Evolutionary conservation across 2,113 vertebrate genomes (phyloP).

Genomic region (Caranx ignobilis): DNA sequence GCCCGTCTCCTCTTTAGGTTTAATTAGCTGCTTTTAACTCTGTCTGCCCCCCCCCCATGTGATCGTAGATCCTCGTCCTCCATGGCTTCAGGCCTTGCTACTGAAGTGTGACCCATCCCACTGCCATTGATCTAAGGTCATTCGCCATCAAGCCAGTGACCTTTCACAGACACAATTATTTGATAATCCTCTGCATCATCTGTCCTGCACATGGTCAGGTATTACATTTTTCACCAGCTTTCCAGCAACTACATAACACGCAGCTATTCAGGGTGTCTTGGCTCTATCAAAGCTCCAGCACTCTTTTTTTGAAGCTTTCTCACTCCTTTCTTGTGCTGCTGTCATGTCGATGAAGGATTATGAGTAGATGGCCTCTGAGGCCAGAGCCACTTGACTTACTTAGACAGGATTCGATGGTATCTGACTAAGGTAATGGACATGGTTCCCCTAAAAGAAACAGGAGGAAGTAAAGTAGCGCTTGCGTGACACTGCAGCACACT

Average conservation of each 20-base stretch:
- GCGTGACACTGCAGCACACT: background rate
- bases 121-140: conserved; percentile 64
- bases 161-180: conserved; percentile 67
- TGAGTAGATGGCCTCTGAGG: conserved; percentile 46
- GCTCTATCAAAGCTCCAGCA: conserved; percentile 19
- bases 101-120: conserved; percentile 51
- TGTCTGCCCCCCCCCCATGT: conserved; percentile 4
- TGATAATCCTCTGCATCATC: conserved; percentile 51
- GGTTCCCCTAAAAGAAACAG: conserved; percentile 15
- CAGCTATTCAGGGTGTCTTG: conserved; percentile 11
- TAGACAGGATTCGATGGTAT: conserved; percentile 27
- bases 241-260: background rate
- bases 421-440: conserved; percentile 41
- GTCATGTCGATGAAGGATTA: conserved; percentile 51
- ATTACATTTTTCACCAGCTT: background rate
- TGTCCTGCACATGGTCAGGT: conserved; percentile 18
- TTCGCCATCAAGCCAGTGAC: conserved; percentile 25
- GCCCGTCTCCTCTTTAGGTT: conserved; percentile 51
- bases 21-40: conserved; percentile 69
- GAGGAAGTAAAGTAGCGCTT: conserved; percentile 8
- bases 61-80: conserved; percentile 35
- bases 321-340: background rate
- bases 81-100: conserved; percentile 20
- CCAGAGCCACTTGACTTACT: conserved; percentile 47
- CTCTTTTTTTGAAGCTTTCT: background rate